Evolutionary conservation across 2,888 invertebrate genomes (phyloP).

Genomic region (Pediacus dermestoides): DNA sequence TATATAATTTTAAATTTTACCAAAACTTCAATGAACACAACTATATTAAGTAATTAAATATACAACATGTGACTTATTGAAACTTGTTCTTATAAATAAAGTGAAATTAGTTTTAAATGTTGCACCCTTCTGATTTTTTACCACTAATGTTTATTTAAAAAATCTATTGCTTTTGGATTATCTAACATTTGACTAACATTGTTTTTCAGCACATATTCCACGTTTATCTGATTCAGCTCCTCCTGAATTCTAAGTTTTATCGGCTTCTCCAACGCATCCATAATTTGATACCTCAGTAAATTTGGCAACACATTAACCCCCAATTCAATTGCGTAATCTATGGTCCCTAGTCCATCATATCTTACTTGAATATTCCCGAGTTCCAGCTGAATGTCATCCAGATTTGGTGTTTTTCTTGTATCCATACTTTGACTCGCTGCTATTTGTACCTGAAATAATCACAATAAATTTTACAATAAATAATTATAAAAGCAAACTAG

Average conservation of each 20-base stretch:
- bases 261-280: slow-evolving; percentile 79
- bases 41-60: too few species aligned
- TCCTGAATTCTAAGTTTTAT: slow-evolving; percentile 69
- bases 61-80: too few species aligned
- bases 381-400: slow-evolving; percentile 74
- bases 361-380: slow-evolving; percentile 71
- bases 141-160: slow-evolving; percentile 14
- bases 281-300: slow-evolving; percentile 79
- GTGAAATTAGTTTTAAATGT: too few species aligned
- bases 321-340: slow-evolving; percentile 80
- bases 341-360: slow-evolving; percentile 80
- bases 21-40: too few species aligned
- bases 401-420: slow-evolving; percentile 65
- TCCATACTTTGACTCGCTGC: slow-evolving; percentile 74
- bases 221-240: slow-evolving; percentile 69
- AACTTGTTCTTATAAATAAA: too few species aligned
- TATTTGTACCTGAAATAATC: slow-evolving; percentile 52
- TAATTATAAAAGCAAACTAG: slow-evolving; percentile 8
- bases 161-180: slow-evolving; percentile 34
- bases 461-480: neutral
- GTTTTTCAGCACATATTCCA: slow-evolving; percentile 69
- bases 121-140: too few species aligned
- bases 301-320: slow-evolving; percentile 80
- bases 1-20: too few species aligned
- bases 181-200: slow-evolving; percentile 67